phyloP scores from a whole-genome alignment of 2,113 vertebrate genomes.

The Melanocharis versteri region DNA sequence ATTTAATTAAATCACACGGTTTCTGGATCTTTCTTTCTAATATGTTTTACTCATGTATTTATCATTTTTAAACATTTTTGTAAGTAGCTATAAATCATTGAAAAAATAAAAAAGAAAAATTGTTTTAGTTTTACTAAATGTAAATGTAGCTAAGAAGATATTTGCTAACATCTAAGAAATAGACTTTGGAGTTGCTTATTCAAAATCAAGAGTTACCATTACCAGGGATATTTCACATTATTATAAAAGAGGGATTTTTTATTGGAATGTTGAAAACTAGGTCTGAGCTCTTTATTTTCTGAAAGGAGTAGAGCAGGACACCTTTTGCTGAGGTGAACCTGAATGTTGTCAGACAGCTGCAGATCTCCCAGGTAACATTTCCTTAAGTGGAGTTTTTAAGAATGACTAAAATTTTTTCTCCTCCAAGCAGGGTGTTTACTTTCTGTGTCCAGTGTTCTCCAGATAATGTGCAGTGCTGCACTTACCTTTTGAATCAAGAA shows the following conservation, averaged over 20 bases:
- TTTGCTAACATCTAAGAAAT: neutral
- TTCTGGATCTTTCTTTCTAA: neutral
- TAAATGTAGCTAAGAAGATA: neutral
- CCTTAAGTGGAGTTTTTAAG: constrained; percentile 4
- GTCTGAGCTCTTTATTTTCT: neutral
- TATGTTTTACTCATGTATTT: neutral
- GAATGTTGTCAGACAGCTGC: neutral
- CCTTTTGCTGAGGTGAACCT: neutral
- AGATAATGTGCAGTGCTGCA: constrained; percentile 13
- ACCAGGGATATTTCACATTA: neutral
- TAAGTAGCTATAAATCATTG: neutral
- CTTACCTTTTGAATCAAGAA: neutral
- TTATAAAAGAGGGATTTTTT: neutral
- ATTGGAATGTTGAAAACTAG: neutral
- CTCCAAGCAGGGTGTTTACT: constrained; percentile 12
- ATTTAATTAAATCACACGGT: neutral
- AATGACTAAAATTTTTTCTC: constrained; percentile 17
- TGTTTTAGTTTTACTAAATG: neutral
- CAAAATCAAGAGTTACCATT: neutral
- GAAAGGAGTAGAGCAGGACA: neutral
- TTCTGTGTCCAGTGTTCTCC: constrained; percentile 17
- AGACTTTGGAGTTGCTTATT: neutral
- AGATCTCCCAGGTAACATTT: neutral
- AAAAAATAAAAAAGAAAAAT: neutral
- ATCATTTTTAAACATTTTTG: neutral